A percentile compares a stretch with the other conserved stretches of the same genome.
These are phyloP conservation scores for Rana temporaria DNA, from an alignment of 2,113 vertebrate species.

Conservation along the genomic window DNA sequence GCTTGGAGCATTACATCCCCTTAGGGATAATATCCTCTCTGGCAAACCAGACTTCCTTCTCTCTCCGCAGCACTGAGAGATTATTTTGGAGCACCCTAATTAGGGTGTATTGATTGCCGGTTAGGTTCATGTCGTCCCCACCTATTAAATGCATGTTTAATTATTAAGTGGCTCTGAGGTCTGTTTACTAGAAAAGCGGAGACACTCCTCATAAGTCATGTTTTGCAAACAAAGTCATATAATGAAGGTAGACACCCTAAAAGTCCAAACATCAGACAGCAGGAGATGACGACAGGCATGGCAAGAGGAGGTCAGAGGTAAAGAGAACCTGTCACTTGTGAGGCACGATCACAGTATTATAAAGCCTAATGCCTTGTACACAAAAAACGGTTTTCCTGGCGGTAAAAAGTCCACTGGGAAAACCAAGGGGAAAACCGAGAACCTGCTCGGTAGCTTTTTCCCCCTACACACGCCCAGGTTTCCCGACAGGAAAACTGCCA, in stretches of 20 bases:
- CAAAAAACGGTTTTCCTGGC: too few relatives aligned
- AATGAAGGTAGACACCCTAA: constrained; percentile 19
- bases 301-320: too few relatives aligned
- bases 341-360: too few relatives aligned
- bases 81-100: constrained; percentile 29
- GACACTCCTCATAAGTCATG: constrained; percentile 27
- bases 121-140: constrained; percentile 4
- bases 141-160: constrained; percentile 38
- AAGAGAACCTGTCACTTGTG: too few relatives aligned
- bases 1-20: not conserved
- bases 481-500: too few relatives aligned
- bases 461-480: too few relatives aligned
- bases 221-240: constrained; percentile 34
- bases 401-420: too few relatives aligned
- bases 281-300: too few relatives aligned
- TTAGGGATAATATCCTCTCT: constrained; percentile 12
- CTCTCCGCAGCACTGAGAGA: not conserved
- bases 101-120: constrained; percentile 18
- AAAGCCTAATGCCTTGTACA: too few relatives aligned
- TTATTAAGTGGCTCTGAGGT: constrained; percentile 31
- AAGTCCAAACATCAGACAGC: not conserved
- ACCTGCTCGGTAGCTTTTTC: too few relatives aligned
- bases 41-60: not conserved
- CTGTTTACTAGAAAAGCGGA: constrained; percentile 17
- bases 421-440: too few relatives aligned